Percentiles rank a stretch among this genome's conserved stretches.
These are phyloP conservation scores for Vidua chalybeata DNA, from an alignment of 2,113 vertebrate genomes.

Conservation along the genomic window DNA sequence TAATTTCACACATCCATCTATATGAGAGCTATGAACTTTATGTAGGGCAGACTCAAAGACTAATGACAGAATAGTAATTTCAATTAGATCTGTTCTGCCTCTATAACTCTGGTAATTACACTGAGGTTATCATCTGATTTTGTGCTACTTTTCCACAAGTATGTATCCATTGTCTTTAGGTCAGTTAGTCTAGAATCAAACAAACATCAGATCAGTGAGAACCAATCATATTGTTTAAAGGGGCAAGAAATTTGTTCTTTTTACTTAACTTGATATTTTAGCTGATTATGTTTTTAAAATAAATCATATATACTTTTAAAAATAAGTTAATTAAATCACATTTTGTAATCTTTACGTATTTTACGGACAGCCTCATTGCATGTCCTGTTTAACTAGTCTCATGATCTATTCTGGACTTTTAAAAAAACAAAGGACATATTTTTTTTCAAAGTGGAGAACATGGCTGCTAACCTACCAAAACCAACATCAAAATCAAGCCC, in stretches of 20 bases:
- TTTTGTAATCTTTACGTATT: not conserved
- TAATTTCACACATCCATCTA: not conserved
- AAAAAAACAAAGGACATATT: not conserved
- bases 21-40: conserved; percentile 1
- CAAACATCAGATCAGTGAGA: not conserved
- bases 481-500: not conserved
- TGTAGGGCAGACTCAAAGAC: conserved; percentile 12
- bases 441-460: not conserved
- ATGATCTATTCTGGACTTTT: not conserved
- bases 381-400: not conserved
- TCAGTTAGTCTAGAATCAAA: not conserved
- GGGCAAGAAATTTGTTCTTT: not conserved
- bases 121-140: not conserved
- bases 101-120: not conserved
- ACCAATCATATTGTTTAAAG: not conserved
- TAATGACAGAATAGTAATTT: not conserved
- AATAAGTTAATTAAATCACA: not conserved
- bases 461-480: not conserved
- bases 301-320: not conserved
- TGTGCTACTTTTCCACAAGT: not conserved
- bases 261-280: not conserved
- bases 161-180: not conserved
- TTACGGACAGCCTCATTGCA: not conserved
- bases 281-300: not conserved
- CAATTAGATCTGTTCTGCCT: conserved; percentile 1